Percentiles rank a stretch among this genome's conserved stretches.
These are phyloP conservation scores for Leptobrachium ailaonicum DNA, from an alignment of 2,113 vertebrate species.

Conservation along the genomic window DNA sequence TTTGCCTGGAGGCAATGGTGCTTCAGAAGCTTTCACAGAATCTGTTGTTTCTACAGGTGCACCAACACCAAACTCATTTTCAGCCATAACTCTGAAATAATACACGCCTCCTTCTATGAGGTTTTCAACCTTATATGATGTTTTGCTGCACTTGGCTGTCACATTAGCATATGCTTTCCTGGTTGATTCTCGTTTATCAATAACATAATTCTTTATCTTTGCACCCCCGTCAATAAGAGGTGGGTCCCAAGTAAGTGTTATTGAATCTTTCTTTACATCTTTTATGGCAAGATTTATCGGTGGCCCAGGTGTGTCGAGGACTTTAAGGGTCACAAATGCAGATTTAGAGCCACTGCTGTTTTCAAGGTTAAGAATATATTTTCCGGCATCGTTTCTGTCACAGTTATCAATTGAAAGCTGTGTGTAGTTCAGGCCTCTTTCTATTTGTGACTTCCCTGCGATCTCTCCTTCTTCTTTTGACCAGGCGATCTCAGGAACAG, in stretches of 20 bases:
- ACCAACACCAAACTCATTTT: slow-evolving; percentile 96
- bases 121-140: slow-evolving; percentile 88
- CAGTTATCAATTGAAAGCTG: slow-evolving; percentile 91
- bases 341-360: slow-evolving; percentile 92
- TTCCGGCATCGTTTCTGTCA: slow-evolving; percentile 94
- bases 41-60: slow-evolving; percentile 80
- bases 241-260: slow-evolving; percentile 89
- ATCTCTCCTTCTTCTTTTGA: slow-evolving; percentile 89
- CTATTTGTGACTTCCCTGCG: slow-evolving; percentile 85
- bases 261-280: slow-evolving; percentile 88
- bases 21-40: slow-evolving; percentile 87
- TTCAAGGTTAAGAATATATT: slow-evolving; percentile 88
- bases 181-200: slow-evolving; percentile 95
- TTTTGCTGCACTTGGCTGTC: slow-evolving; percentile 88
- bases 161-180: slow-evolving; percentile 91
- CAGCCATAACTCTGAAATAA: slow-evolving; percentile 97
- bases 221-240: slow-evolving; percentile 92
- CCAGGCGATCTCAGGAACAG: slow-evolving; percentile 89
- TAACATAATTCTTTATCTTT: slow-evolving; percentile 92
- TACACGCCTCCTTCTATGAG: slow-evolving; percentile 90
- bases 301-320: slow-evolving; percentile 92
- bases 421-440: slow-evolving; percentile 83
- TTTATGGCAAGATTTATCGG: slow-evolving; percentile 85
- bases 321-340: slow-evolving; percentile 93
- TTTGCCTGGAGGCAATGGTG: slow-evolving; percentile 91